Conservation (phyloP, 2,113 vertebrate species). For the Ophiodon elongatus region DNA sequence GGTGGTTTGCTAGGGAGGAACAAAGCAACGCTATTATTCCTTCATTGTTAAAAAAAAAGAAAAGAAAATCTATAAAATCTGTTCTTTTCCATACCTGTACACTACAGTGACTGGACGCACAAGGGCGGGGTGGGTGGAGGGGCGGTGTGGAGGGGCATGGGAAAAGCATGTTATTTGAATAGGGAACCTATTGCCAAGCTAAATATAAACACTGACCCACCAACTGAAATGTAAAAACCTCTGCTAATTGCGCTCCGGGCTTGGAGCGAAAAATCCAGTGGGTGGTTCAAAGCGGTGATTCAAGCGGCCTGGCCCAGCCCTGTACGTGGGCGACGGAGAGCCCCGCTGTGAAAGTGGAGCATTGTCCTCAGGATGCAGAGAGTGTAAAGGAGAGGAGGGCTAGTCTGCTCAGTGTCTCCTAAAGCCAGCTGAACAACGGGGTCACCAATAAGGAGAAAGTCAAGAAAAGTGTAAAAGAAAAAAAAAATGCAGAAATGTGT, state of each 20-base stretch:
- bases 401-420: conserved; percentile 57
- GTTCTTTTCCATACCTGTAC: conserved; percentile 80
- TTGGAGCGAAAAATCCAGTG: conserved; percentile 75
- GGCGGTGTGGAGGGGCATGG: conserved; percentile 52
- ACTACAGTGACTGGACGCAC: conserved; percentile 40
- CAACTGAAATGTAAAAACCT: conserved; percentile 74
- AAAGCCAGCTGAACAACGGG: neutral
- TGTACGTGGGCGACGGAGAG: conserved; percentile 69
- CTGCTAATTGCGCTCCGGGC: conserved; percentile 74
- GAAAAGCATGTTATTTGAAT: conserved; percentile 76
- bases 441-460: neutral
- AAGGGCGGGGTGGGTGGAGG: conserved; percentile 28
- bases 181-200: conserved; percentile 72
- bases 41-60: conserved; percentile 62
- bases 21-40: conserved; percentile 67
- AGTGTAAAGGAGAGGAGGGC: conserved; percentile 40
- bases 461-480: neutral
- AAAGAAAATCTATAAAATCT: conserved; percentile 67
- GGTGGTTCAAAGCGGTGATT: conserved; percentile 81
- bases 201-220: conserved; percentile 77
- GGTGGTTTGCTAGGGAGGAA: conserved; percentile 72
- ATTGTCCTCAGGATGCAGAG: conserved; percentile 65
- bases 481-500: neutral
- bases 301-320: conserved; percentile 70
- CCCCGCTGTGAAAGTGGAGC: conserved; percentile 71